These are phyloP conservation scores for Mionectes olivaceus DNA, from an alignment of 2,797 vertebrate species.

Conservation along the genomic window DNA sequence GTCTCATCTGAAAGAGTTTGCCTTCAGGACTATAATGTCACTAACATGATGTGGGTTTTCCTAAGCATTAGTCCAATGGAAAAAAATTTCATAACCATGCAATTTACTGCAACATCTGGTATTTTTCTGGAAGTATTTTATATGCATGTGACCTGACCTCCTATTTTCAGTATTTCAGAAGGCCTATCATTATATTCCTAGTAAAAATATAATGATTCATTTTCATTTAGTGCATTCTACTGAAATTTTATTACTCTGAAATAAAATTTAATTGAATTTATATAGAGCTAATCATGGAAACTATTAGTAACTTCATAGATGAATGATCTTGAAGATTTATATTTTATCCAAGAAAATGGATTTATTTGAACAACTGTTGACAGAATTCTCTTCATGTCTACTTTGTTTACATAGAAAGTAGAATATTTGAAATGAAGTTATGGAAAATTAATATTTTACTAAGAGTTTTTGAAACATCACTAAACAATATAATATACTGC, in stretches of 20 bases:
- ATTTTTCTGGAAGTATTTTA: not conserved
- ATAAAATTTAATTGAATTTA: constrained; percentile 31
- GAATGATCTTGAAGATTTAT: not conserved
- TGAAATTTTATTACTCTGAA: not conserved
- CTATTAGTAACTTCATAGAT: not conserved
- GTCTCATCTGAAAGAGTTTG: not conserved
- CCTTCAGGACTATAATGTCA: not conserved
- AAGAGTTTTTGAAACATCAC: not conserved
- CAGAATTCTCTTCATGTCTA: not conserved
- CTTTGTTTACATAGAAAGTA: not conserved
- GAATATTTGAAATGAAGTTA: not conserved
- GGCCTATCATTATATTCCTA: not conserved
- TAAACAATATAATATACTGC: not conserved
- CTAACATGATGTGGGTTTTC: not conserved
- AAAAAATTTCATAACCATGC: not conserved
- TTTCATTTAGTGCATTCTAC: not conserved
- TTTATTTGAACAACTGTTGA: not conserved
- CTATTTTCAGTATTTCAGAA: not conserved
- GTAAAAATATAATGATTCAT: not conserved
- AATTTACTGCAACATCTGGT: not conserved
- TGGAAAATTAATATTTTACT: not conserved
- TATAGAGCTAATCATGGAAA: not conserved
- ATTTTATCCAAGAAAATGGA: not conserved
- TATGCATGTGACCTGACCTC: not conserved
- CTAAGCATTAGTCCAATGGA: not conserved